A percentile compares a stretch with the other conserved stretches of the same genome.
Evolutionary conservation across 2,888 invertebrate species (phyloP).

Genomic region (Perizoma flavofasciatum): DNA sequence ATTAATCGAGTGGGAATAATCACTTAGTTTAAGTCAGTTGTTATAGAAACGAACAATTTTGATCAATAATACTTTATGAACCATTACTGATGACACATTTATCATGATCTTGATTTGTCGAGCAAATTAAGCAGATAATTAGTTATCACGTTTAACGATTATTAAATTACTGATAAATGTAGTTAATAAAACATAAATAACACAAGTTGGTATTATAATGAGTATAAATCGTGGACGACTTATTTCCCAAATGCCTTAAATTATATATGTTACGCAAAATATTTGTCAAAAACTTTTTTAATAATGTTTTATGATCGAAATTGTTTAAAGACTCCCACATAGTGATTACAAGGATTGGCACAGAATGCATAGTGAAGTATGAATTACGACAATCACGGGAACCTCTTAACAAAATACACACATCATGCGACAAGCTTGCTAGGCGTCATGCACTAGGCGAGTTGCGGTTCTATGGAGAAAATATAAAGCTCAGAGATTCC

Average conservation of each 20-base stretch:
- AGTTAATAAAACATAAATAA: background rate
- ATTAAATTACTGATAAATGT: no score
- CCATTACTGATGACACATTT: background rate
- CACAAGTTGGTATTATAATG: background rate
- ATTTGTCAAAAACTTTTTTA: no score
- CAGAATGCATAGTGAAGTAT: constrained; percentile 13
- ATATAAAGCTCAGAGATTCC: constrained; percentile 56
- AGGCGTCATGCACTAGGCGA: constrained; percentile 77
- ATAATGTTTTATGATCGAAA: no score
- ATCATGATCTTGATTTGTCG: constrained; percentile 4
- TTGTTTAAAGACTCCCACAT: no score
- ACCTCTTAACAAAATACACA: constrained; percentile 70
- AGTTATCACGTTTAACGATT: no score
- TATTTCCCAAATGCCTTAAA: no score
- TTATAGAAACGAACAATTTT: background rate
- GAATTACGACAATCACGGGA: constrained; percentile 13
- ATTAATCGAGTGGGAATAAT: background rate
- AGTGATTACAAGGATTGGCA: no score
- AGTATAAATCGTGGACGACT: no score
- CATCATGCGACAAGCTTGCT: constrained; percentile 86
- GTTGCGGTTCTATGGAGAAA: constrained; percentile 89
- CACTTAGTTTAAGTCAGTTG: background rate
- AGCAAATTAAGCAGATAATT: background rate
- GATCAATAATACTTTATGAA: background rate
- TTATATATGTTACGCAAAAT: no score